Base-by-base conservation (phyloP, 2,888 invertebrate genomes). In the Pachliopta kotzebuea region DNA sequence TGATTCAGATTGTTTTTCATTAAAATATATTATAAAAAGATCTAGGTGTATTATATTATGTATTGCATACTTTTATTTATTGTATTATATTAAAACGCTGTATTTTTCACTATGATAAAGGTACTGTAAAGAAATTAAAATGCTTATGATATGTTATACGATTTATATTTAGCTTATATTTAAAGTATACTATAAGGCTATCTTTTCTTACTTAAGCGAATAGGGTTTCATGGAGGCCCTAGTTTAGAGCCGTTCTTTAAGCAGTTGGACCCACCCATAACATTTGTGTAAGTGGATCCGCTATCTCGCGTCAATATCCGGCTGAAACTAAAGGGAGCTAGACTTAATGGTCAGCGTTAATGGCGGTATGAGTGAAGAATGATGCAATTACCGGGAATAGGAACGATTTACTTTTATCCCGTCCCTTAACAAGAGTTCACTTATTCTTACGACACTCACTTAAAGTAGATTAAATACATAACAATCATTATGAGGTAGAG, bases 331-430 rank as follows among this genome's bases (percentile, higher is more conserved):
- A 56, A 62, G 52, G 56, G 52, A 56, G 56, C 37, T 24, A 62
- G 56, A 62, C 52, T 42, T 62, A 62, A 62, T 53, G 62, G 42
- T 52, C 18, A 42, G 24, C 82, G 79, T 84, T 88, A 87, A 88
- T 85, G 83, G 85, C 74, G 71, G 71, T 63, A 73, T 77, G 68
- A 24, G 84, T 84, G 86, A 88, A 84, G 86, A 85, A 85, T 86
- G 87, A 85, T 83, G 84, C 84, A 85, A 88, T 89, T 88, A 89
- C 72, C 80, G 72, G 72, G 76, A 79, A 80, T 86, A 80, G 85
- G 84, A 82, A 80, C 80, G 23, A 60, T 64, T 71, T 79, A 74
- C 77, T 79, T 84, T 85, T 86, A 80, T 84, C 83, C 80, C 6
- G 23, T 60, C 57, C 42, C 42, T 57, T 53, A 53, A 26, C 37